Base-by-base conservation (phyloP, 1,140 invertebrate species). In the Drosophila subobscura region DNA sequence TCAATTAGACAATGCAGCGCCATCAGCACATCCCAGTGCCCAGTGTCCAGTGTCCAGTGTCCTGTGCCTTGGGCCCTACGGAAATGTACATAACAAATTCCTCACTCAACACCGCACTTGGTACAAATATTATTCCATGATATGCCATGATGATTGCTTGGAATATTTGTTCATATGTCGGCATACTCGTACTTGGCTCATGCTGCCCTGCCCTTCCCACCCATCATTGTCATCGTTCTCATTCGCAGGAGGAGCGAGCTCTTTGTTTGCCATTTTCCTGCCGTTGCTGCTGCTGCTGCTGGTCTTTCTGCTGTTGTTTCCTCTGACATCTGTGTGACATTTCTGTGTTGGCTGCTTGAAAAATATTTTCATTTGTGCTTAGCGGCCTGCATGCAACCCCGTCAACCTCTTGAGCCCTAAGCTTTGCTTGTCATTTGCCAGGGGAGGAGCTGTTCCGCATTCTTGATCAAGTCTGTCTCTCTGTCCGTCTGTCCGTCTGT, bases 121-220 rank as follows among this genome's bases (percentile, higher is more conserved):
- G 25, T 7, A 70, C 61, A 84, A 84, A 84, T 85, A 76, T 85
- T 85, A 76, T 67, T 66, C 66, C 67, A 70, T 77, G 67, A 67
- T 45, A 65, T 67, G 52, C 58, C 64, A 72, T 42, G 29, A 44
- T 45, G 52, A 64, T 72, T 72, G 71, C 53, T 74, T 51, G 53
- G 71, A 44, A 49, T 75, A 75, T 75, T 75, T 75, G 72, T 54
- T 74, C 47, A 74, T 59, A 54, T 75, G 72, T 49, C 68, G 42
- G 67, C 42, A 29, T 33, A 44, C 42, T 27, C 51, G 33, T 55
- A 45, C 33, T 37, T 10, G 33, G 33, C 8, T 37, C 8, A 3
- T 4, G 33, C 33, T 8, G n/a, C n/a, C n/a, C n/a, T n/a, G n/a
- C n/a, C 20, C 16, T 8, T 14, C 20, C n/a, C 16, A 20, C 40